A percentile compares a stretch with the other conserved stretches of the same genome.
These are phyloP conservation scores for Acleris emargana DNA, from an alignment of 2,888 invertebrate genomes.

Conservation along the genomic window DNA sequence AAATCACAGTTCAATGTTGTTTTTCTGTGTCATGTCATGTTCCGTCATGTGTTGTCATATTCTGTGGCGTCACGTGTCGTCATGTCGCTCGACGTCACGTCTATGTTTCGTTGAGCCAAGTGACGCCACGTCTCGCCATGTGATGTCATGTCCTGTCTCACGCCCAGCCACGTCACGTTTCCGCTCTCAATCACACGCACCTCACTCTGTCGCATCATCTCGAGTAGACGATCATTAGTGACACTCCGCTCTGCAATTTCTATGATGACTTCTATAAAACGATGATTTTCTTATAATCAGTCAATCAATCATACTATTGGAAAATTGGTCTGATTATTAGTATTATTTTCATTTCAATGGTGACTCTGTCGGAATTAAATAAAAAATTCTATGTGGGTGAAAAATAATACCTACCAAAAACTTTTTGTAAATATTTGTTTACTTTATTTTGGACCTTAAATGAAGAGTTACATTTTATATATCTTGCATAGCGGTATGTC, in stretches of 20 bases:
- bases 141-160: conserved; percentile 60
- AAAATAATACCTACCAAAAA: too few relatives aligned
- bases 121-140: conserved; percentile 10
- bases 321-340: too few relatives aligned
- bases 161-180: conserved; percentile 77
- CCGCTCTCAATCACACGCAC: conserved; percentile 81
- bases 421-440: background rate
- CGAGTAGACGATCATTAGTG: conserved; percentile 58
- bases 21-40: conserved; percentile 55
- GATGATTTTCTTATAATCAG: too few relatives aligned
- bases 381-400: too few relatives aligned
- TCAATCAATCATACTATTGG: too few relatives aligned
- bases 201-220: conserved; percentile 79
- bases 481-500: conserved; percentile 13
- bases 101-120: background rate
- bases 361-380: too few relatives aligned
- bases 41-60: conserved; percentile 21
- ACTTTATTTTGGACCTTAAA: background rate
- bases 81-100: conserved; percentile 5
- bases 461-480: background rate
- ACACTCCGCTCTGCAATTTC: conserved; percentile 48
- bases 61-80: conserved; percentile 1
- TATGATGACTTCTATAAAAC: too few relatives aligned
- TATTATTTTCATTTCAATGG: too few relatives aligned
- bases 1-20: conserved; percentile 14